Base-by-base conservation (phyloP, 2,888 invertebrate genomes). In the Philereme vetulata region DNA sequence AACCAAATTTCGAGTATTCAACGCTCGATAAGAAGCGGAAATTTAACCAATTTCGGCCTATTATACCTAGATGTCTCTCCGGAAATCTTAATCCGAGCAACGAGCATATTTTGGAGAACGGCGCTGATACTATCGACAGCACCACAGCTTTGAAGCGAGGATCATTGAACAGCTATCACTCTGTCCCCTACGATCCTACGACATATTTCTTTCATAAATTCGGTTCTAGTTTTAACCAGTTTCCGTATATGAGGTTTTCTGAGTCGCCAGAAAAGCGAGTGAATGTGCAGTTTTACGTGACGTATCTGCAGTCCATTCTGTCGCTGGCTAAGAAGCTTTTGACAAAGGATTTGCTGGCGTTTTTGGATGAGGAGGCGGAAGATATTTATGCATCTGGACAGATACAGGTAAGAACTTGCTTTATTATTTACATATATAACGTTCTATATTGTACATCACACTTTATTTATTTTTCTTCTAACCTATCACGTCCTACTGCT, bases 191-290 rank as follows among this genome's bases (percentile, higher is more conserved):
- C 67, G 96, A 97, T 86, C 95, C 97, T 0, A 95, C 95, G 0
- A 95, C 95, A 0, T 96, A 97, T 80, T 98, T 98, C 86, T 98
- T 98, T 77, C 95, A 96, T 59, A 96, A 97, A 76, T 97, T 97
- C 78, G 98, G 98, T 6, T 98, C 98, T 0, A 97, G 97, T 82
- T 98, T 98, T 80, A 97, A 97, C 85, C 97, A 97, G 82, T 96
- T 97, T 74, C 96, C 96, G 0, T 95, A 96, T 67, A 95, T 97
- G 94, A 93, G 96, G 67, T 95, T 96, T 66, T 94, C 95, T 1
- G 96, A 96, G 70, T 94, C 94, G 0, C 94, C 95, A 0, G 95
- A 95, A 62, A 95, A 95, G 77, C 93, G 94, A 71, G 86, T 88
- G n/a, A 93, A 90, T 53, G 90, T 95, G 61, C 94, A 95, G 70